Base-by-base conservation (phyloP, 2,797 vertebrate genomes). In the Adrianichthys oophorus region DNA sequence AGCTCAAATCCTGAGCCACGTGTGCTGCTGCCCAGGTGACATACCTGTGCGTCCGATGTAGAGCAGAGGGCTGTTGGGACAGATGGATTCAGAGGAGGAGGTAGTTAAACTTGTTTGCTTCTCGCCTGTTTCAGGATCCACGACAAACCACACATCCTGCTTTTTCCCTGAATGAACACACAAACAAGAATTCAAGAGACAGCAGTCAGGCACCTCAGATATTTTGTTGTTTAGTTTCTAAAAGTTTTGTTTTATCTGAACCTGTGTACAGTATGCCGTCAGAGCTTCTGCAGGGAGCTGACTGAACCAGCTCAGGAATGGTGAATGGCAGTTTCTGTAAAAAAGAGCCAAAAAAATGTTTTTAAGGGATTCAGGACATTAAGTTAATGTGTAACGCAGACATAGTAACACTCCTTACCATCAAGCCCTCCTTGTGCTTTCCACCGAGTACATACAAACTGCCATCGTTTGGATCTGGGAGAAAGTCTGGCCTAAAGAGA, bases 251-350 rank as follows among this genome's bases (percentile, higher is more conserved):
- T 45, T 32, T 0, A 12, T 4, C 21, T 79, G 74, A 72, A 98
- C 97, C 96, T 0, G 96, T 98, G 69, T 99, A 99, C 48, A 99
- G 94, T 18, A 99, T 84, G 0, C 96, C 98, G 4, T 99, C 96
- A 0, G 97, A 99, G 66, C 96, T 95, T 75, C 95, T 94, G 82
- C 98, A 99, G 0, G 98, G 98, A n/a, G 98, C 97, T 0, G 96
- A 95, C 21, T 97, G 97, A 6, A 98, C 98, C 89, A 99, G 90
- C 75, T 99, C 96, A 0, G 95, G 97, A 86, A 99, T 98, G 72
- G 95, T 98, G 84, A 99, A 99, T 0, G 98, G 97, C 41, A 96
- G 85, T 87, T 95, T 96, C 95, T 96, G 85, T 32, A 80, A 58
- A 6, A 70, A 2, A 52, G n/a, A 80, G n/a, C 19, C 18, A 67